phyloP scores from a whole-genome alignment of 1,140 invertebrate species.

The Lepeophtheirus salmonis region DNA sequence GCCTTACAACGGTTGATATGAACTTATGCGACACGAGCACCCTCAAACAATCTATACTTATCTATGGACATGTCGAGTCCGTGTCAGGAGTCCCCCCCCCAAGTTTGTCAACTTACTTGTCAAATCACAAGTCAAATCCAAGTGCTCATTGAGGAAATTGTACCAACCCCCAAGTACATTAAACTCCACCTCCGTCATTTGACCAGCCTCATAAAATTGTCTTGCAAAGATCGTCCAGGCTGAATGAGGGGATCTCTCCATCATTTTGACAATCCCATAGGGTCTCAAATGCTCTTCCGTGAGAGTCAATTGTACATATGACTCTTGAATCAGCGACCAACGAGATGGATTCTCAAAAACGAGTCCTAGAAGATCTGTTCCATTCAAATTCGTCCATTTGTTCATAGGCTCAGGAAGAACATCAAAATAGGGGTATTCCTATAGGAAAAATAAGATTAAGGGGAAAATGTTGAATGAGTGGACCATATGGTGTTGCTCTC shows the following conservation, averaged over 20 bases:
- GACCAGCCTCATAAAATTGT: conserved; percentile 4
- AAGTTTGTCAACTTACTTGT: neutral
- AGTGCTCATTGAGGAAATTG: neutral
- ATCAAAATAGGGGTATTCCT: conserved; percentile 6
- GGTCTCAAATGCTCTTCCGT: conserved; percentile 8
- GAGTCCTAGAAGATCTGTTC: conserved; percentile 8
- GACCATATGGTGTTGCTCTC: no score
- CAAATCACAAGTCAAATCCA: neutral
- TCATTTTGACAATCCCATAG: conserved; percentile 7
- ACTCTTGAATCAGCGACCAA: conserved; percentile 9
- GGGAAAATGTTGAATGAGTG: no score
- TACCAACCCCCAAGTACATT: neutral
- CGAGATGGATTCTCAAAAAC: conserved; percentile 6
- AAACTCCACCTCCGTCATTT: conserved; percentile 2
- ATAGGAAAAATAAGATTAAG: neutral
- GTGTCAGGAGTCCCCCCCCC: no score
- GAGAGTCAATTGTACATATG: conserved; percentile 14
- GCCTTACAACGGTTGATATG: no score
- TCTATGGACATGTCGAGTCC: no score
- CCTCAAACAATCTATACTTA: no score
- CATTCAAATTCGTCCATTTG: conserved; percentile 13
- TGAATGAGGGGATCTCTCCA: conserved; percentile 5
- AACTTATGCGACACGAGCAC: no score
- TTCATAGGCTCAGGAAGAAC: conserved; percentile 6
- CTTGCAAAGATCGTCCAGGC: neutral